These are phyloP conservation scores for Brenthis hecate DNA, from an alignment of 2,888 invertebrate species.

Conservation along the genomic window DNA sequence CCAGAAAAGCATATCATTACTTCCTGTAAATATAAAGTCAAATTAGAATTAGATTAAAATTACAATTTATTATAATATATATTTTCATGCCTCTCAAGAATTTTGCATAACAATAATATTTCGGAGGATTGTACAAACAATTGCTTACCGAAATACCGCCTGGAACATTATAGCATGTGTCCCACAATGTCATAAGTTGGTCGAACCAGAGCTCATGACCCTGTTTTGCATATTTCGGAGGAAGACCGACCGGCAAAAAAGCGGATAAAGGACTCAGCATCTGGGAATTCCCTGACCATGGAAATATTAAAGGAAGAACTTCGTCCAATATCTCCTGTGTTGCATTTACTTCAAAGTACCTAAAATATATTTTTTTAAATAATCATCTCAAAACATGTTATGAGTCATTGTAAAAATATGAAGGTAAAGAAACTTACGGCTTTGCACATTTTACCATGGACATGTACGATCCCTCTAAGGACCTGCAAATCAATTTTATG, in stretches of 20 bases:
- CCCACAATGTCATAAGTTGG: constrained; percentile 90
- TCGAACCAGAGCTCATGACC: constrained; percentile 91
- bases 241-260: constrained; percentile 89
- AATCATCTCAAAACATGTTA: background rate
- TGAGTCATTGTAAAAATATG: background rate
- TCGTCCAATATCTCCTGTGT: constrained; percentile 94
- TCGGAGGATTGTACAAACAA: background rate
- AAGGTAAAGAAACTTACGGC: constrained; percentile 69
- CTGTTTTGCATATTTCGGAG: constrained; percentile 82
- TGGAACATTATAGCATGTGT: constrained; percentile 87
- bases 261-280: constrained; percentile 85
- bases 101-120: background rate
- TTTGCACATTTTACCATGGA: constrained; percentile 70
- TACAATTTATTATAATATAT: too few relatives aligned
- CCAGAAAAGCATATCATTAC: constrained; percentile 88
- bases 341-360: constrained; percentile 87
- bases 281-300: constrained; percentile 83
- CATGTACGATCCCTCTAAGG: constrained; percentile 68
- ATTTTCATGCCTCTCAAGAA: background rate
- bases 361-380: constrained; percentile 48
- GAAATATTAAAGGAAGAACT: constrained; percentile 90
- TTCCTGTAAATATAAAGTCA: constrained; percentile 72
- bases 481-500: constrained; percentile 48
- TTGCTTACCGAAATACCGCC: constrained; percentile 81
- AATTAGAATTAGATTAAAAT: background rate